Evolutionary conservation across 2,797 vertebrate species (phyloP), one percentile per base, ranked within the genome.

Genomic region (Sparidentex hasta): DNA sequence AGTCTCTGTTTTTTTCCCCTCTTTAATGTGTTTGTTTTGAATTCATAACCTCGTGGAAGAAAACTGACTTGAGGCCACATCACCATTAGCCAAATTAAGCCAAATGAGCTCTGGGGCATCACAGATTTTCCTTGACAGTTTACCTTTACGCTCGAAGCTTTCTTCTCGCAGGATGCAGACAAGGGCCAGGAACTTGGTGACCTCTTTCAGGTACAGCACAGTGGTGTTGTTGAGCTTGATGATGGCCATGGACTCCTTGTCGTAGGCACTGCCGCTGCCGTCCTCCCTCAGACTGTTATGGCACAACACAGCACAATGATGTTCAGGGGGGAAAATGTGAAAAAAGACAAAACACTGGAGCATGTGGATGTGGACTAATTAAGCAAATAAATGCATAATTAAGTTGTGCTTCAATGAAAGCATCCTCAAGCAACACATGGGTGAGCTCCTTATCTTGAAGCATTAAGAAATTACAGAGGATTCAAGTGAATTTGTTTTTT

Each of bases 151-250:
- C 92, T 99, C 98, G 78, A 99, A 99, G 94, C 98, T 99, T 92
- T 99, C 98, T 93, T 99, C 98, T 92, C 98, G 95, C 91, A 99
- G 96, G 92, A 99, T 99, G 95, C 98, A 99, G 90, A 99, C 98
- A 62, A 99, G 95, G 12, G 98, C 98, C 87, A 99, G 96, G 95
- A 99, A 99, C 93, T 98, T 99, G 76, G 98, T 99, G 93, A 99
- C 98, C 95, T 99, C 98, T 92, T 99, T 99, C 94, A 99, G 96
- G 94, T 99, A 99, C 72, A 99, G 96, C 90, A 99, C 98, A 3
- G 98, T 99, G 92, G 98, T 99, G 92, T 99, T 99, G 95, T 99
- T 99, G 86, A 99, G 97, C 93, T 99, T 99, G 94, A 99, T 99
- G 95, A 99, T 99, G 83, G 98, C 98, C 98, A 99, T 98, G 80